Evolutionary conservation across 2,888 invertebrate species (phyloP).

Genomic region (Sarcophaga caerulescens): DNA sequence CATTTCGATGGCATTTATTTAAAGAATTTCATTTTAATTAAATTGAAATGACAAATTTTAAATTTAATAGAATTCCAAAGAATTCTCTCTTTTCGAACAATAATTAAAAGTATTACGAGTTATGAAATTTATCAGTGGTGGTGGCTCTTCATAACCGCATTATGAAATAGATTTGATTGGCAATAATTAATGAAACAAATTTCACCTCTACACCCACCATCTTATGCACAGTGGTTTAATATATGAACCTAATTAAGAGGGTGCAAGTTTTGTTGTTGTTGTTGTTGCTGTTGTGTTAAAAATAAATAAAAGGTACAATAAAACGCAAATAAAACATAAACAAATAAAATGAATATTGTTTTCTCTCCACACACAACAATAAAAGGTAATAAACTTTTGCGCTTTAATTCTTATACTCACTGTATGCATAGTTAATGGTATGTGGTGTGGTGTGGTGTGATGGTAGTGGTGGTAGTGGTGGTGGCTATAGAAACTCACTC

Average conservation of each 20-base stretch:
- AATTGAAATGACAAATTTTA: neutral
- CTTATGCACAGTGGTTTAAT: too few species aligned
- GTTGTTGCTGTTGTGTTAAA: neutral
- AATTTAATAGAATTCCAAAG: neutral
- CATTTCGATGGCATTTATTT: too few species aligned
- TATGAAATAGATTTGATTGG: neutral
- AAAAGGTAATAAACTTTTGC: neutral
- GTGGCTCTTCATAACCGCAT: neutral
- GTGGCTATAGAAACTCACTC: too few species aligned
- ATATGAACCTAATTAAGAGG: too few species aligned
- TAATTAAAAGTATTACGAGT: neutral
- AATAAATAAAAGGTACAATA: conserved; percentile 22
- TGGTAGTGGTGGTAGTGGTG: too few species aligned
- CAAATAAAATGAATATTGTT: conserved; percentile 12
- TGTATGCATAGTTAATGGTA: neutral
- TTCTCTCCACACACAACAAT: neutral
- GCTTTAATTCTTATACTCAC: neutral
- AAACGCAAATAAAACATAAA: conserved; percentile 47
- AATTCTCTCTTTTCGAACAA: neutral
- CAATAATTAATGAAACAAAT: neutral
- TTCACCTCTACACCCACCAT: neutral
- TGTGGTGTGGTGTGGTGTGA: too few species aligned
- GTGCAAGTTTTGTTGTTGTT: too few species aligned
- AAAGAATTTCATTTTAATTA: too few species aligned
- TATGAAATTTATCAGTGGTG: neutral